phyloP scores from a whole-genome alignment of 1,140 invertebrate genomes.

The Sweltsa coloradensis region DNA sequence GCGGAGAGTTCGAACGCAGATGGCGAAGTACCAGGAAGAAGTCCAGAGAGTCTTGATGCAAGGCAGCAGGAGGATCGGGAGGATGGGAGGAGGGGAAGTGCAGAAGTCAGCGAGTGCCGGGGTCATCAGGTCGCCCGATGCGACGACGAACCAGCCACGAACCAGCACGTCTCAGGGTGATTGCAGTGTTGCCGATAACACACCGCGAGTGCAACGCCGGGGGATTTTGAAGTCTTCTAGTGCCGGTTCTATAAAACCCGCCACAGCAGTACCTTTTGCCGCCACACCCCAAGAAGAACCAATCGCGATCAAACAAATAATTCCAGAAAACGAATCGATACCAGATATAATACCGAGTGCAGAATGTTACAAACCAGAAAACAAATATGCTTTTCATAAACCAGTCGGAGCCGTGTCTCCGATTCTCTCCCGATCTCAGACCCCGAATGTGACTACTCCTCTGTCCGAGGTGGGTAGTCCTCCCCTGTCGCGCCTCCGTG shows the following conservation, averaged over 20 bases:
- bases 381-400: too few relatives aligned
- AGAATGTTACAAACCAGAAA: too few relatives aligned
- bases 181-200: too few relatives aligned
- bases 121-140: slow-evolving; percentile 20
- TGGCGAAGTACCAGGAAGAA: slow-evolving; percentile 40
- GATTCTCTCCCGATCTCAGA: too few relatives aligned
- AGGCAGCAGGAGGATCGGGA: slow-evolving; percentile 14
- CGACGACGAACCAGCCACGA: slow-evolving; percentile 21
- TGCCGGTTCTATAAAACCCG: slow-evolving; percentile 25
- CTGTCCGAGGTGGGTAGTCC: not conserved
- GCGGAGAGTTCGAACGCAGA: slow-evolving; percentile 38
- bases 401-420: too few relatives aligned
- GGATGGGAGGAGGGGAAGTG: slow-evolving; percentile 25
- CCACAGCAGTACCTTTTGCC: slow-evolving; percentile 19
- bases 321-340: too few relatives aligned
- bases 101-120: slow-evolving; percentile 44
- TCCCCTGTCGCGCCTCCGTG: slow-evolving; percentile 23
- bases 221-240: slow-evolving; percentile 29
- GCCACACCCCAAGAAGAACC: too few relatives aligned
- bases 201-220: slow-evolving; percentile 16
- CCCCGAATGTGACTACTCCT: too few relatives aligned
- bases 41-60: slow-evolving; percentile 6
- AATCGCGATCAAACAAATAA: too few relatives aligned
- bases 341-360: too few relatives aligned
- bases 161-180: slow-evolving; percentile 17